Evolutionary conservation across 2,797 vertebrate species (phyloP), one percentile per base, ranked within the genome.

Genomic region (Melanitta fusca): DNA sequence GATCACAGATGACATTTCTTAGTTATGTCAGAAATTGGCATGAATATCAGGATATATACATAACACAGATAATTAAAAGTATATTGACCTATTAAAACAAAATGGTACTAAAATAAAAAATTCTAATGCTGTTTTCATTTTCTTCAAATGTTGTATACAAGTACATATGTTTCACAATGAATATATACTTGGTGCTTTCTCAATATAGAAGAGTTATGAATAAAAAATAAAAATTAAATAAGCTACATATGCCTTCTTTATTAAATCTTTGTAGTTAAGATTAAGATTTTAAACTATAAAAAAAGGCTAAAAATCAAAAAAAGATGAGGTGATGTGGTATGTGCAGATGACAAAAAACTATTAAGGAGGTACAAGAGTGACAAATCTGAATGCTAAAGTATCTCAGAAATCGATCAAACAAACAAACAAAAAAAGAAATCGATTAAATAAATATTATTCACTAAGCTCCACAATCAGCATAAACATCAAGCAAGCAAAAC

Each of bases 371-470:
- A 86, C 73, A 92, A 87, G 15, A 82, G 13, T 13, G 79, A 9
- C 27, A 80, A 72, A 60, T 51, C 4, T 56, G 64, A 38, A 90
- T 64, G 21, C 6, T 68, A 78, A 77, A 88, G 21, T 77, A 9
- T 32, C 65, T 82, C 41, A 84, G 38, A 90, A 94, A 91, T 88
- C 39, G 61, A 89, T 38, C 17, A 75, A 64, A 53, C 5, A 75
- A 79, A 58, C 2, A 51, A 70, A 58, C n/a, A 47, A 69, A 34
- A 11, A 27, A 57, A 87, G 1, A 64, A 80, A 95, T 88, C 85
- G 91, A 94, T 94, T 92, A 96, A 86, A 89, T 95, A 89, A 93
- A 89, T 87, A 65, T 39, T 45, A 73, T 75, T 53, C 62, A 74
- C 41, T 84, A 87, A 91, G 17, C n/a, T 87, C 53, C 39, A 73